Conservation (phyloP, 2,113 vertebrate genomes). For the Okapia johnstoni region DNA sequence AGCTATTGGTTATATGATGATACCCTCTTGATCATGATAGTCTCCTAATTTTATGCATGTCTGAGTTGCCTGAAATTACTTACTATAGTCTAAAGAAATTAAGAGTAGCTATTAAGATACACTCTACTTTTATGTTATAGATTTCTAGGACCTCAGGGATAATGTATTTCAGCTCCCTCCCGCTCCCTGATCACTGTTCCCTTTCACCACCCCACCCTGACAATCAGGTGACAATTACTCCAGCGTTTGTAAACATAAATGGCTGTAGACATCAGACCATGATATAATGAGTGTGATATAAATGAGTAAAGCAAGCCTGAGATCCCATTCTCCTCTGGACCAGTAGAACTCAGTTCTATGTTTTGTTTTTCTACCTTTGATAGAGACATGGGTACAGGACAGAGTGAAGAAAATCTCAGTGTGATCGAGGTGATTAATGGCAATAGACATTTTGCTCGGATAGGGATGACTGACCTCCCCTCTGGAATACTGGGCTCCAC, state of each 20-base stretch:
- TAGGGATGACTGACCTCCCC: rapidly evolving
- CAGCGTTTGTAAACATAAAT: background rate
- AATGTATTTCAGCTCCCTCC: background rate
- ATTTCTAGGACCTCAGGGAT: background rate
- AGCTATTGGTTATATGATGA: background rate
- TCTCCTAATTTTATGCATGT: background rate
- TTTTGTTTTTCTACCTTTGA: background rate
- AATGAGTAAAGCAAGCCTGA: background rate
- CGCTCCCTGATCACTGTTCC: background rate
- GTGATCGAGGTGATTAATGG: background rate
- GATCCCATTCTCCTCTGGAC: background rate
- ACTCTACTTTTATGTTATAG: background rate
- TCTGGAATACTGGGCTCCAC: background rate
- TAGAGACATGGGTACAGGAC: background rate
- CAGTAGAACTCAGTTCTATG: background rate
- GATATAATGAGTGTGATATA: background rate
- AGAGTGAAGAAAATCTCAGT: background rate
- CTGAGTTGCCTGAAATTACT: background rate
- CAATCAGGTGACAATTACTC: background rate
- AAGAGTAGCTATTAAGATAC: background rate
- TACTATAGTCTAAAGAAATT: background rate
- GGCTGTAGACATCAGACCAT: background rate
- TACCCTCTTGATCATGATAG: background rate
- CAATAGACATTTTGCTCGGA: background rate
- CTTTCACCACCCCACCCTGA: background rate